Evolutionary conservation across 2,888 invertebrate species (phyloP), one percentile per base, ranked within the genome.

Genomic region (Odontocolon sp.): DNA sequence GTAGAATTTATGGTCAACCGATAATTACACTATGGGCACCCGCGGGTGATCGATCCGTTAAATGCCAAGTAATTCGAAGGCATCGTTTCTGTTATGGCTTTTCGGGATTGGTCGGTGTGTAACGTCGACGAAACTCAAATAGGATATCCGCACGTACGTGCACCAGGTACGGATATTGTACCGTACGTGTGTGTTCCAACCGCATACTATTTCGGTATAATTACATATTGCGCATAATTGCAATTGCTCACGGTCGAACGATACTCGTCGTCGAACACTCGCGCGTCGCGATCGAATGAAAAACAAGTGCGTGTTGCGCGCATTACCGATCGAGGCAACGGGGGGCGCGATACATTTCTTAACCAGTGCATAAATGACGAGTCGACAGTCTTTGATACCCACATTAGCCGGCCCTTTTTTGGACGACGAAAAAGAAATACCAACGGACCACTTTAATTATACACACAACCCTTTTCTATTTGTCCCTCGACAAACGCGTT

Each of bases 311-410:
- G 57, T 18, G 40, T 73, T 61, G 23, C 45, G 61, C 45, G 61
- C 33, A 54, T 74, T 63, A 47, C 45, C 61, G 68, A 68, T 74
- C 56, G 56, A 74, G 56, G 26, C 16, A 42, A 33, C 14, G 52
- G 52, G 52, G 33, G 31, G 61, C 11, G 67, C 63, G 50, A 74
- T 69, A 57, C 69, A 64, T 74, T 74, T 69, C 68, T 63, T 57
- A 74, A 69, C 63, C 69, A 50, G 74, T 69, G 68, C 63, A 74
- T 74, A 74, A 74, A 74, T 74, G 63, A 54, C 54, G 26, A 50
- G 42, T 54, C 28, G 64, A 71, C 47, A 71, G 47, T 64, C 45
- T 47, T 64, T 71, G 28, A 50, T 64, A 64, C 40, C 63, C 47
- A 36, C 56, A 50, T 64, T 71, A 40, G 16, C 40, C 21, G 28